Evolutionary conservation across 2,888 invertebrate genomes (phyloP).

Genomic region (Teleiodes luculella): DNA sequence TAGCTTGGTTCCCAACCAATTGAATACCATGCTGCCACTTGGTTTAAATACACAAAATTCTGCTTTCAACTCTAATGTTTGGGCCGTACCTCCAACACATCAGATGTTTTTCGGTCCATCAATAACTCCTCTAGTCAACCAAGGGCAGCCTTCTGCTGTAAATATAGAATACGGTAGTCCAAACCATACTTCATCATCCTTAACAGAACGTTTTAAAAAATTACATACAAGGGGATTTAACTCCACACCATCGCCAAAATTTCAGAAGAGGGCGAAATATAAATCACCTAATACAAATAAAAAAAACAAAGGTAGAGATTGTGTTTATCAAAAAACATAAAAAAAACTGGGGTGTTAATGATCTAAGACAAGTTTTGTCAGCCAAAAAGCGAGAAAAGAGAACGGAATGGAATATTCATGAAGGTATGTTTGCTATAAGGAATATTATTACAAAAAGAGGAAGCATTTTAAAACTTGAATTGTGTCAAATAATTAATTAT

Average conservation of each 20-base stretch:
- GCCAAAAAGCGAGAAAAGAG: constrained; percentile 14
- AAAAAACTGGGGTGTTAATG: constrained; percentile 16
- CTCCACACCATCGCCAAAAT: not conserved
- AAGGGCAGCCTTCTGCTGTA: not conserved
- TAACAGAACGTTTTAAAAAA: not conserved
- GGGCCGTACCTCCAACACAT: constrained; percentile 29
- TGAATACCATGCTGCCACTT: not conserved
- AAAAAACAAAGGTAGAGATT: no score
- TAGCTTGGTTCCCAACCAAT: not conserved
- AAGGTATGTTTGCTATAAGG: not conserved
- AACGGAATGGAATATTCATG: not conserved
- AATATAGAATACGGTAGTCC: not conserved
- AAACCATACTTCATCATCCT: not conserved
- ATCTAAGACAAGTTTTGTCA: constrained; percentile 30
- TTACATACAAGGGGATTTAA: not conserved
- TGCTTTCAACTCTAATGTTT: constrained; percentile 32
- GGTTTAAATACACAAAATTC: constrained; percentile 5
- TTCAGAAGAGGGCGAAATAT: not conserved
- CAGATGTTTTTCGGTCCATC: constrained; percentile 24
- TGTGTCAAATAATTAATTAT: no score
- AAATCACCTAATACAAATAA: not conserved
- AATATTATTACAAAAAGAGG: no score
- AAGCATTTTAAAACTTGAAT: no score
- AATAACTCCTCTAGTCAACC: constrained; percentile 15
- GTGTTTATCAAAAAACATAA: not conserved